These are phyloP conservation scores for Hirundichthys speculiger DNA, from an alignment of 2,113 vertebrate species.

Conservation along the genomic window DNA sequence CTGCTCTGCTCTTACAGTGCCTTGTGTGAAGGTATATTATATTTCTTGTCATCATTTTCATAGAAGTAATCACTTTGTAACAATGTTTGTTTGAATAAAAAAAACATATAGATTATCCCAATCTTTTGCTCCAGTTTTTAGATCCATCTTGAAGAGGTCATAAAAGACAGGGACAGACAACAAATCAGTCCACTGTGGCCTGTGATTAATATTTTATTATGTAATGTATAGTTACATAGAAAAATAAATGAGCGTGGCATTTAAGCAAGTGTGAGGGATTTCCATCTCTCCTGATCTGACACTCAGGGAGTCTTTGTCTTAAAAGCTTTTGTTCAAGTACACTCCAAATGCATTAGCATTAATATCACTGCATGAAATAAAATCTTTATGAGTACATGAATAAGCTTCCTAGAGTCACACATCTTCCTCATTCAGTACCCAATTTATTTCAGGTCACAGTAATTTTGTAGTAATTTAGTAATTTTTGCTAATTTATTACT, in stretches of 20 bases:
- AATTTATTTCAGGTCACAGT: neutral
- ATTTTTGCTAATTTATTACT: neutral
- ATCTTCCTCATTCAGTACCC: slow-evolving; percentile 44
- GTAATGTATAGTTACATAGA: slow-evolving; percentile 42
- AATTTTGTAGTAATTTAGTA: neutral
- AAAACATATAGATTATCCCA: neutral
- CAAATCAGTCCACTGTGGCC: slow-evolving; percentile 25
- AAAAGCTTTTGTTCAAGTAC: slow-evolving; percentile 66
- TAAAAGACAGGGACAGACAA: neutral
- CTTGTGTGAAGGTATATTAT: neutral
- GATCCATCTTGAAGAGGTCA: slow-evolving; percentile 4
- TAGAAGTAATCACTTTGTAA: neutral
- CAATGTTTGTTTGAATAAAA: neutral
- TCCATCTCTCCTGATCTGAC: slow-evolving; percentile 69
- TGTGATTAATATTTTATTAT: slow-evolving; percentile 63
- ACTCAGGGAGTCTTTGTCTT: slow-evolving; percentile 53
- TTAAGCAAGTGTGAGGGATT: slow-evolving; percentile 65
- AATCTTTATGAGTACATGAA: slow-evolving; percentile 49
- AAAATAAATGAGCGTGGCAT: slow-evolving; percentile 51
- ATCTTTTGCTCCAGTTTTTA: neutral
- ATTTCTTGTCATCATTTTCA: neutral
- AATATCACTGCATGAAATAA: slow-evolving; percentile 54
- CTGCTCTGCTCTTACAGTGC: neutral
- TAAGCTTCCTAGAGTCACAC: slow-evolving; percentile 31
- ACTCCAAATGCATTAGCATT: slow-evolving; percentile 76